A percentile compares a stretch with the other conserved stretches of the same genome.
Evolutionary conservation across 2,888 invertebrate genomes (phyloP).

Genomic region (Zelleria hepariella): DNA sequence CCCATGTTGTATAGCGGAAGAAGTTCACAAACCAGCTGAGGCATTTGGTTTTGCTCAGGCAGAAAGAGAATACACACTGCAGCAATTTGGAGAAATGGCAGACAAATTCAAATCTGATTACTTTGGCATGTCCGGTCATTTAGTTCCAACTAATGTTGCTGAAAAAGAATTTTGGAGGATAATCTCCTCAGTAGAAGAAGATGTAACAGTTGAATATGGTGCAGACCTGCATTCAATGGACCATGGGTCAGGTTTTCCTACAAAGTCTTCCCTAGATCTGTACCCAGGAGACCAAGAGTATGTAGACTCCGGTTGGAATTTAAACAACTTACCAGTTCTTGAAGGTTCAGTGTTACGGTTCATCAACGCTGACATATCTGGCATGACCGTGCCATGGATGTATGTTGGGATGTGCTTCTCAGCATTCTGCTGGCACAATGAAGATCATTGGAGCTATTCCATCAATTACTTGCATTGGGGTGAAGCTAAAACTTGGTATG

Average conservation of each 20-base stretch:
- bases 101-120: slow-evolving; percentile 83
- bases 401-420: slow-evolving; percentile 90
- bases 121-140: slow-evolving; percentile 79
- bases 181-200: slow-evolving; percentile 79
- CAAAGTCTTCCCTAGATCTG: slow-evolving; percentile 73
- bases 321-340: slow-evolving; percentile 82
- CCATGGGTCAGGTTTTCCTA: slow-evolving; percentile 83
- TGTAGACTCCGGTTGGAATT: slow-evolving; percentile 80
- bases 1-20: slow-evolving; percentile 77
- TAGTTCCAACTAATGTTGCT: slow-evolving; percentile 72
- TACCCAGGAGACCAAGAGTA: slow-evolving; percentile 75
- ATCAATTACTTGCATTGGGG: slow-evolving; percentile 89
- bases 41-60: slow-evolving; percentile 85
- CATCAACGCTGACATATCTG: slow-evolving; percentile 83
- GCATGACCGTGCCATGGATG: slow-evolving; percentile 83
- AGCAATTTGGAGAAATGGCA: slow-evolving; percentile 84
- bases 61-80: slow-evolving; percentile 77
- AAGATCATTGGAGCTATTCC: slow-evolving; percentile 88
- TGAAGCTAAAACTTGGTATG: slow-evolving; percentile 88
- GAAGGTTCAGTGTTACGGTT: slow-evolving; percentile 80
- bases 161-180: slow-evolving; percentile 86
- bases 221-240: slow-evolving; percentile 84
- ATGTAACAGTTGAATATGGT: slow-evolving; percentile 84
- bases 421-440: slow-evolving; percentile 88
- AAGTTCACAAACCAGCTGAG: slow-evolving; percentile 76